phyloP scores from a whole-genome alignment of 2,888 invertebrate species.

The Lysandra bellargus region DNA sequence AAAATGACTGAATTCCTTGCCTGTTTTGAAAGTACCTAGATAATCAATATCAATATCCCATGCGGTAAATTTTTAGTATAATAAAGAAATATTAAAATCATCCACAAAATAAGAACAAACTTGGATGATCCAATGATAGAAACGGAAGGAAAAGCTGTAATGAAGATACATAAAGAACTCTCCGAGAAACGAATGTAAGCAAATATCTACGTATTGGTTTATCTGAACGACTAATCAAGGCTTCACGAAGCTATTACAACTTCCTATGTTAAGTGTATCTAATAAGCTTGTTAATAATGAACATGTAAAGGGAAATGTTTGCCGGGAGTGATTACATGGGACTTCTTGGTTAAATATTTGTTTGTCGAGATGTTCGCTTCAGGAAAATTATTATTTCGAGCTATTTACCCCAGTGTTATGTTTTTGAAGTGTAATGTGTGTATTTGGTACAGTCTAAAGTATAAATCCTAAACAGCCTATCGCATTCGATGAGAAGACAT shows the following conservation, averaged over 20 bases:
- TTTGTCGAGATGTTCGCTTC: not conserved
- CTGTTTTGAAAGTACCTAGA: no score
- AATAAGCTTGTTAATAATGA: conserved; percentile 26
- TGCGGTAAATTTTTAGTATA: no score
- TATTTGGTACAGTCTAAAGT: no score
- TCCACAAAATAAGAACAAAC: no score
- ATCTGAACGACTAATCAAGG: conserved; percentile 53
- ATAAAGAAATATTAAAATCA: no score
- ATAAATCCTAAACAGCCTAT: no score
- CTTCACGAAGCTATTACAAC: conserved; percentile 56
- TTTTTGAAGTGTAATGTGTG: not conserved
- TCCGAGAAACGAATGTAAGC: not conserved
- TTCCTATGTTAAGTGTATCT: conserved; percentile 45
- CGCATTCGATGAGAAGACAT: not conserved
- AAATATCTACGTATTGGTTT: conserved; percentile 2
- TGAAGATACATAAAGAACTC: no score
- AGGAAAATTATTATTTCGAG: not conserved
- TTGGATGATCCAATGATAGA: no score
- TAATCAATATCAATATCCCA: no score
- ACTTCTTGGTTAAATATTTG: not conserved
- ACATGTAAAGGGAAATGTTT: conserved; percentile 22
- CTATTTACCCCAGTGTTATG: not conserved
- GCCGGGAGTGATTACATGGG: not conserved
- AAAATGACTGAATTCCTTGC: no score
- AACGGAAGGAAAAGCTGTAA: no score